These are phyloP conservation scores for Drosophila flavopinicola DNA, from an alignment of 2,888 invertebrate genomes.

Conservation along the genomic window DNA sequence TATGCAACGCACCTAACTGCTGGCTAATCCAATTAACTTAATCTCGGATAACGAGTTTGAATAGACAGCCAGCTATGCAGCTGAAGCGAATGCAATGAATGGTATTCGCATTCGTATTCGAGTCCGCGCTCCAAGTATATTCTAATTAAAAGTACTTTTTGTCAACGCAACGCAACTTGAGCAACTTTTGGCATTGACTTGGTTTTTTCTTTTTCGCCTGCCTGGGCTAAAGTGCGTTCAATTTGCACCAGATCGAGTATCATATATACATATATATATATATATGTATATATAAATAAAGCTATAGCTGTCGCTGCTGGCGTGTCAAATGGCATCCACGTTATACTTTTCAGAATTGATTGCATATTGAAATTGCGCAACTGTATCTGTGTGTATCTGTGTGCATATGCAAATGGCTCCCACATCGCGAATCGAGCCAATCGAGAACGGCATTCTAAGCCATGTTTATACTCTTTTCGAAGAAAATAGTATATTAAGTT, in stretches of 20 bases:
- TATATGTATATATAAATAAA: slow-evolving; percentile 4
- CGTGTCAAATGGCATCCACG: slow-evolving; percentile 50
- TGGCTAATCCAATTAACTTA: slow-evolving; percentile 71
- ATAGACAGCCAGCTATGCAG: slow-evolving; percentile 31
- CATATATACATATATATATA: slow-evolving; percentile 1
- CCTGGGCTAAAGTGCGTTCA: slow-evolving; percentile 39
- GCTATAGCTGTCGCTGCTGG: not conserved
- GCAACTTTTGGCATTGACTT: slow-evolving; percentile 68
- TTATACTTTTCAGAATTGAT: slow-evolving; percentile 50
- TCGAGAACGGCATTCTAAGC: slow-evolving; percentile 62
- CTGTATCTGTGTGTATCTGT: not conserved
- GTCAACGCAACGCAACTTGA: slow-evolving; percentile 44
- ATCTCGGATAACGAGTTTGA: slow-evolving; percentile 68
- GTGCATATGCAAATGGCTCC: slow-evolving; percentile 69
- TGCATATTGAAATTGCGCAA: slow-evolving; percentile 8
- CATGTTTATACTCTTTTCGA: no score
- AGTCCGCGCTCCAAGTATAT: slow-evolving; percentile 40
- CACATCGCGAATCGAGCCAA: slow-evolving; percentile 52
- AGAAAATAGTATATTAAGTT: no score
- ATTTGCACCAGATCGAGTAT: slow-evolving; percentile 21
- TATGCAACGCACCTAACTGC: slow-evolving; percentile 36
- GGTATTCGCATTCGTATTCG: no score
- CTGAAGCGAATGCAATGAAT: slow-evolving; percentile 33
- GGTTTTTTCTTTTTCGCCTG: slow-evolving; percentile 25
- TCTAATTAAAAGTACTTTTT: slow-evolving; percentile 68